phyloP scores from a whole-genome alignment of 2,113 vertebrate species.

The Psittacula cyanocephala region DNA sequence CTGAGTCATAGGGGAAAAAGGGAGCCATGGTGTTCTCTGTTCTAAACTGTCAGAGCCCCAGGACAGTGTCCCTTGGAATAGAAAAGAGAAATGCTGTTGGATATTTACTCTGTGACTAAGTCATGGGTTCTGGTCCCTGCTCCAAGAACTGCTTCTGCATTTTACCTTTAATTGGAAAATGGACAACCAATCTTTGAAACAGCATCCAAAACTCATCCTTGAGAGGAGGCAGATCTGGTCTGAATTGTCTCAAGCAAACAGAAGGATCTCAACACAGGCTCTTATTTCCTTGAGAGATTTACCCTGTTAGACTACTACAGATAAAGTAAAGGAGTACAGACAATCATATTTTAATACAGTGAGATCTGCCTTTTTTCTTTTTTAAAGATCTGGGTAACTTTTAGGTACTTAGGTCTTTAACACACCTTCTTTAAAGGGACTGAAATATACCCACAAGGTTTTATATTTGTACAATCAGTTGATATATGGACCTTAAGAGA shows the following conservation, averaged over 20 bases:
- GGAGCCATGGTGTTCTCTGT: fast-evolving
- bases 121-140: neutral
- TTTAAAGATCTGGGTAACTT: neutral
- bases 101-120: neutral
- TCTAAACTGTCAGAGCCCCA: neutral
- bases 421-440: neutral
- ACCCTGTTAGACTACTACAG: neutral
- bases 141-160: neutral
- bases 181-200: neutral
- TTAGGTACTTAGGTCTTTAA: neutral
- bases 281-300: neutral
- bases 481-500: neutral
- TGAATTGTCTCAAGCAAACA: neutral
- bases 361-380: neutral
- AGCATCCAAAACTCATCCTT: neutral
- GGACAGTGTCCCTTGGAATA: neutral
- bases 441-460: neutral
- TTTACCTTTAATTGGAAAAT: neutral
- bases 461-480: neutral
- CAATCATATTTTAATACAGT: neutral
- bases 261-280: neutral
- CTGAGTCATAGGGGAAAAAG: neutral
- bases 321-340: neutral
- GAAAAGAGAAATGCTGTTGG: neutral
- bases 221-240: neutral